Conservation (phyloP, 2,888 invertebrate genomes). For the Corythucha ciliata region DNA sequence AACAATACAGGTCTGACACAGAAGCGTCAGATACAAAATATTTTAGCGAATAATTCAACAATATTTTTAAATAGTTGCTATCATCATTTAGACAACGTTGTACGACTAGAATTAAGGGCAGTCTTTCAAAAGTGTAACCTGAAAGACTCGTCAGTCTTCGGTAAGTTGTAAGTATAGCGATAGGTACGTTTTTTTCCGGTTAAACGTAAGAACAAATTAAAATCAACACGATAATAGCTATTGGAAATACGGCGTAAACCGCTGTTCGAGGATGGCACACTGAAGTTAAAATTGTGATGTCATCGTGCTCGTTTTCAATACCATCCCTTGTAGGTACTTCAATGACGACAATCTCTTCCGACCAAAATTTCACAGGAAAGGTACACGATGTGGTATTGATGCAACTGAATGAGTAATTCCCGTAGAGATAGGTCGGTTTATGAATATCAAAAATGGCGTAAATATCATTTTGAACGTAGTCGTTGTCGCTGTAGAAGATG, state of each 20-base stretch:
- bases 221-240: slow-evolving; percentile 63
- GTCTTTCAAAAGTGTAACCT: too few species aligned
- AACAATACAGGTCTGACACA: too few species aligned
- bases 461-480: slow-evolving; percentile 66
- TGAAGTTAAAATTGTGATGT: slow-evolving; percentile 61
- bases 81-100: too few species aligned
- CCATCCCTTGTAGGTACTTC: slow-evolving; percentile 76
- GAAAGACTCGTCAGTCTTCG: too few species aligned
- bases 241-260: slow-evolving; percentile 70
- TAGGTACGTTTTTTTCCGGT: too few species aligned
- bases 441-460: slow-evolving; percentile 76
- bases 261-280: slow-evolving; percentile 70
- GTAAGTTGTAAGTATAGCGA: too few species aligned
- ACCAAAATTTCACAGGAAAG: slow-evolving; percentile 60
- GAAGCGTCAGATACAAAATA: too few species aligned
- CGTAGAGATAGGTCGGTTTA: slow-evolving; percentile 72
- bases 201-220: slow-evolving; percentile 71
- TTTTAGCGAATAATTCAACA: too few species aligned
- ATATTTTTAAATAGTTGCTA: too few species aligned
- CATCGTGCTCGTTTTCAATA: slow-evolving; percentile 64
- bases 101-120: too few species aligned
- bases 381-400: slow-evolving; percentile 67
- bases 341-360: slow-evolving; percentile 70
- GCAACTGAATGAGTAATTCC: slow-evolving; percentile 60
- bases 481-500: slow-evolving; percentile 81